Base-by-base conservation (phyloP, 2,888 invertebrate species). In the Incurvaria masculella region DNA sequence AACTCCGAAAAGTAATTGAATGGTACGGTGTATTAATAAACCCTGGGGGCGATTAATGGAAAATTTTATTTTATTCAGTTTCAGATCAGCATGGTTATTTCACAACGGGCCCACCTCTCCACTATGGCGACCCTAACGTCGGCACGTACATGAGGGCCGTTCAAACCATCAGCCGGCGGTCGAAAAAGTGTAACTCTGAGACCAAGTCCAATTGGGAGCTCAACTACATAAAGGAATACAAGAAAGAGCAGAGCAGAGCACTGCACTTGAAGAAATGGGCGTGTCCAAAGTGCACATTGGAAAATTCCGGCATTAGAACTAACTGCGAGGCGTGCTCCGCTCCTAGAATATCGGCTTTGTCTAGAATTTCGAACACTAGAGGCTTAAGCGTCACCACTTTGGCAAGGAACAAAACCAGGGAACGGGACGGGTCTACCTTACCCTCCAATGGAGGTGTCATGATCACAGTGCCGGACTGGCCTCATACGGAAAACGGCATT, bases 241-340 rank as follows among this genome's bases (percentile, higher is more conserved):
- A 76, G 51, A 66, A 65, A 47, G 75, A 78, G 52, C 73, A 76
- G 55, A 72, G 74, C 50, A 69, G 59, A 50, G 71, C 65, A 21
- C 52, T 73, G 45, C 72, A 75, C 60, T 60, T 73, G 55, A 76
- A 78, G 56, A 81, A 80, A 45, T 89, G 89, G 89, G 82, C 86
- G 14, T 89, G 89, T 61, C 81, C 81, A 56, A 82, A 87, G 59
- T 91, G 91, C 63, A 91, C 91, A 0, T 68, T 91, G 27, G 83
- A 88, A 55, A 91, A 91, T 69, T 79, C 83, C 46, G 81, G 81
- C 0, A 80, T 82, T 21, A 75, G 82, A 51, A 81, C 83, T 5
- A 80, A 86, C 51, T 91, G 91, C 65, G 87, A 87, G 58, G 87
- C 89, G 1, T 91, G 91, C 59, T 81, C 89, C 57, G 82, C 88